These are phyloP conservation scores for Lamprologus sp. DNA, from an alignment of 2,113 vertebrate species.

Conservation along the genomic window DNA sequence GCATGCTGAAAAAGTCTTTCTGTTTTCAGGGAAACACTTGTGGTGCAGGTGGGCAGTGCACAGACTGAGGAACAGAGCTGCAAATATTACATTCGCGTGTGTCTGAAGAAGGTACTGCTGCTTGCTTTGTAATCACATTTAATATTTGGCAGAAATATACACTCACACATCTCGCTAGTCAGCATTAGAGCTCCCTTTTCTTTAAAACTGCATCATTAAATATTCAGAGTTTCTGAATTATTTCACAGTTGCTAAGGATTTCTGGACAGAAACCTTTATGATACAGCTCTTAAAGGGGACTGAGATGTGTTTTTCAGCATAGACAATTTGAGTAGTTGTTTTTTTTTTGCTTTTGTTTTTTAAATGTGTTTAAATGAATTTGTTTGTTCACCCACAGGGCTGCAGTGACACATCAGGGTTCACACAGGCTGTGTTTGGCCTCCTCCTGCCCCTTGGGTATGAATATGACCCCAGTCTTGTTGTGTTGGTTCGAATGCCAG, in stretches of 20 bases:
- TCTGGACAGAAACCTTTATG: neutral
- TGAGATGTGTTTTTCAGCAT: neutral
- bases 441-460: conserved; percentile 86
- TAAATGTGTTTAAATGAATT: neutral
- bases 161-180: neutral
- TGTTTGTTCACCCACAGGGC: conserved; percentile 48
- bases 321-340: neutral
- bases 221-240: neutral
- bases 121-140: neutral
- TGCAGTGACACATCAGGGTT: conserved; percentile 65
- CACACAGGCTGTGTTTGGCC: conserved; percentile 67
- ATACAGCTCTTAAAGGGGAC: neutral
- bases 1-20: neutral
- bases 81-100: conserved; percentile 67
- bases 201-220: neutral
- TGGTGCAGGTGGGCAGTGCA: conserved; percentile 69
- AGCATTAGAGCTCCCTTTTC: neutral
- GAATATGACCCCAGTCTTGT: conserved; percentile 79
- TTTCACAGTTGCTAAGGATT: neutral
- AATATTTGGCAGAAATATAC: neutral
- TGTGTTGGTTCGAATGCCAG: conserved; percentile 66
- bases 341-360: neutral
- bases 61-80: conserved; percentile 27
- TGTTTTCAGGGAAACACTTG: conserved; percentile 64
- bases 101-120: conserved; percentile 71